Evolutionary conservation across 2,113 vertebrate species (phyloP).

Genomic region (Choloepus hoffmanni): DNA sequence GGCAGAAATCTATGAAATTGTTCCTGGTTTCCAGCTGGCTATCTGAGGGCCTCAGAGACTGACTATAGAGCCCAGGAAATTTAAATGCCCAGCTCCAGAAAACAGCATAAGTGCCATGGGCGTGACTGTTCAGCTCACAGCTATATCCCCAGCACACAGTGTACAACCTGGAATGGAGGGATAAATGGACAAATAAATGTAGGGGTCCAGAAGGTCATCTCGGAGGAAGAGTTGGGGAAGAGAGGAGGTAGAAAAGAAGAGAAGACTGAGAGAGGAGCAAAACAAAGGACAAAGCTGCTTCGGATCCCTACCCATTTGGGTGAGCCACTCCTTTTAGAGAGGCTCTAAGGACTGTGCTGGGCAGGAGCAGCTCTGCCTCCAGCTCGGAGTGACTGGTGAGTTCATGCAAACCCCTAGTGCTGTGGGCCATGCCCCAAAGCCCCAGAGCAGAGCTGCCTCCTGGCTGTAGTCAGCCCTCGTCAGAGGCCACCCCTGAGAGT

Average conservation of each 20-base stretch:
- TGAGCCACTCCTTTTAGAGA: neutral
- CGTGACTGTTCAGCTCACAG: neutral
- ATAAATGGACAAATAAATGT: neutral
- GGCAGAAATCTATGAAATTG: slow-evolving; percentile 43
- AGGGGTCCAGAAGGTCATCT: neutral
- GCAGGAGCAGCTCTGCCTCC: neutral
- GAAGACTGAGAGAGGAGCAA: neutral
- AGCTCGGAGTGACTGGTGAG: too few species aligned
- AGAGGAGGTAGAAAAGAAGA: neutral
- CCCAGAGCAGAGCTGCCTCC: neutral
- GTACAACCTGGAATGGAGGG: neutral
- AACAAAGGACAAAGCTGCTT: neutral
- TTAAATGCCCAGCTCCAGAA: neutral
- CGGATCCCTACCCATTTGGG: neutral
- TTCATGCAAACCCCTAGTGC: neutral
- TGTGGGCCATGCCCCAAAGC: neutral
- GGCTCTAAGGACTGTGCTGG: neutral
- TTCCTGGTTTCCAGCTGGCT: slow-evolving; percentile 59
- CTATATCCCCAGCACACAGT: neutral
- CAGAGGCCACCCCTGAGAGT: neutral
- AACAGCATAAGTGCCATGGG: neutral
- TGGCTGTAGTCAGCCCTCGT: neutral
- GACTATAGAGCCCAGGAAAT: neutral
- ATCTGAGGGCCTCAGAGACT: neutral
- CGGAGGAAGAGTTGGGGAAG: slow-evolving; percentile 4